Evolutionary conservation across 2,888 invertebrate species (phyloP).

Genomic region (Caenorhabditis parvicauda): DNA sequence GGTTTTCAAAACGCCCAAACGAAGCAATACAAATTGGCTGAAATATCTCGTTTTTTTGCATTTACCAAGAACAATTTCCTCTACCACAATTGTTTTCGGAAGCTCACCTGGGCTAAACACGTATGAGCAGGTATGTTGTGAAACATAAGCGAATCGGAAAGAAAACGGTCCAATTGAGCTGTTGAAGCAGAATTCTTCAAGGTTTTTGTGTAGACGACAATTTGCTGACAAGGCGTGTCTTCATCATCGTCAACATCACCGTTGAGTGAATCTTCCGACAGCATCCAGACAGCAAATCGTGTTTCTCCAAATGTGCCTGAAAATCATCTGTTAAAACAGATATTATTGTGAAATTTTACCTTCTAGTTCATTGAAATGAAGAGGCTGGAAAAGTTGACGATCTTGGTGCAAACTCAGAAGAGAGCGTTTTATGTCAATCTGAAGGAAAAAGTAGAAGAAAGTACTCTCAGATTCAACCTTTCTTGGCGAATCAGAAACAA

Average conservation of each 20-base stretch:
- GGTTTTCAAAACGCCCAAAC: constrained; percentile 55
- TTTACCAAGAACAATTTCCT: background rate
- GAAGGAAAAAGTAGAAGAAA: too few species aligned
- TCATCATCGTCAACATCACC: constrained; percentile 60
- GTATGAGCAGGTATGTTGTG: constrained; percentile 56
- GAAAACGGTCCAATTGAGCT: constrained; percentile 54
- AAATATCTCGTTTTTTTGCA: background rate
- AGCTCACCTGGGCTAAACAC: constrained; percentile 50
- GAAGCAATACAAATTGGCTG: constrained; percentile 52
- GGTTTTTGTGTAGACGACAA: constrained; percentile 38
- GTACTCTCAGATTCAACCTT: too few species aligned
- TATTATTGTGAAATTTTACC: constrained; percentile 17
- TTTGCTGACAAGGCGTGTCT: constrained; percentile 50
- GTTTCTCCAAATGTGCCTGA: constrained; percentile 59
- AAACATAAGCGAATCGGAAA: constrained; percentile 53
- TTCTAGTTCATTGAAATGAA: constrained; percentile 52
- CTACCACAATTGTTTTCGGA: background rate
- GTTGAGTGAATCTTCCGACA: constrained; percentile 41
- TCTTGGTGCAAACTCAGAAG: constrained; percentile 55
- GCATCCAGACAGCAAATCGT: constrained; percentile 60
- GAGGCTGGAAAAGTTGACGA: constrained; percentile 52
- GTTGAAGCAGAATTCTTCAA: constrained; percentile 45
- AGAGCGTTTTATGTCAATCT: constrained; percentile 39
- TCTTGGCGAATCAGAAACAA: too few species aligned
- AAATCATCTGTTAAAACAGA: background rate